A percentile compares a stretch with the other conserved stretches of the same genome.
Evolutionary conservation across 2,888 invertebrate genomes (phyloP).

Genomic region (Psococerastis gibbosa): DNA sequence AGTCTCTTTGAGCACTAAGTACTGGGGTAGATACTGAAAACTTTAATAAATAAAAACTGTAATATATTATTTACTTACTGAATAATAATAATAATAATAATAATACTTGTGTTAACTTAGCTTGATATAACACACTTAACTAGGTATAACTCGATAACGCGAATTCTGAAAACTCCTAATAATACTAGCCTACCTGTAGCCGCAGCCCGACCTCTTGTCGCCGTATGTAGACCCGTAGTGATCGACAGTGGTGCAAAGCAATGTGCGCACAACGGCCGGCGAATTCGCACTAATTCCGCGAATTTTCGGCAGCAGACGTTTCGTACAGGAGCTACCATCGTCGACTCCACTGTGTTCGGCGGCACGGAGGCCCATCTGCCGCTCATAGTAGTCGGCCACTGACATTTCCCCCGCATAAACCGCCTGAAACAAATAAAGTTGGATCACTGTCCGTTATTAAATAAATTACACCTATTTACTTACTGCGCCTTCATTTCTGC

Average conservation of each 20-base stretch:
- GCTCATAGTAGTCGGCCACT: slow-evolving; percentile 67
- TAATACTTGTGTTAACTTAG: no score
- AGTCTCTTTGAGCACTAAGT: no score
- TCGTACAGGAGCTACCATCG: slow-evolving; percentile 61
- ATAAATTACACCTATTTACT: no score
- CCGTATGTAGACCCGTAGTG: slow-evolving; percentile 78
- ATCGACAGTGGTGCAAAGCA: slow-evolving; percentile 62
- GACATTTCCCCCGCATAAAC: slow-evolving; percentile 73
- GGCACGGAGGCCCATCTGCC: slow-evolving; percentile 52
- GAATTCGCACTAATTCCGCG: slow-evolving; percentile 26
- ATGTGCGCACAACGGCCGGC: slow-evolving; percentile 44
- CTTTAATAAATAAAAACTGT: no score
- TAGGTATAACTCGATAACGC: no score
- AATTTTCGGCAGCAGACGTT: slow-evolving; percentile 33
- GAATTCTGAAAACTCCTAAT: no score
- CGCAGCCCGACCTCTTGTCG: slow-evolving; percentile 84
- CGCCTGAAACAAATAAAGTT: slow-evolving; percentile 32
- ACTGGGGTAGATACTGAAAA: no score
- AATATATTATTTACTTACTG: no score
- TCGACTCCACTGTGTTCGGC: slow-evolving; percentile 64
- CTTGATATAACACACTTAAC: no score
- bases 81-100: no score
- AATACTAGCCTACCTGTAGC: slow-evolving; percentile 45
- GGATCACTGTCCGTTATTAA: no score
- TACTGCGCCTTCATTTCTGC: no score